Percentiles rank a stretch among this genome's conserved stretches.
Conservation (phyloP, 2,888 invertebrate genomes). For the Athripsodes cinereus region DNA sequence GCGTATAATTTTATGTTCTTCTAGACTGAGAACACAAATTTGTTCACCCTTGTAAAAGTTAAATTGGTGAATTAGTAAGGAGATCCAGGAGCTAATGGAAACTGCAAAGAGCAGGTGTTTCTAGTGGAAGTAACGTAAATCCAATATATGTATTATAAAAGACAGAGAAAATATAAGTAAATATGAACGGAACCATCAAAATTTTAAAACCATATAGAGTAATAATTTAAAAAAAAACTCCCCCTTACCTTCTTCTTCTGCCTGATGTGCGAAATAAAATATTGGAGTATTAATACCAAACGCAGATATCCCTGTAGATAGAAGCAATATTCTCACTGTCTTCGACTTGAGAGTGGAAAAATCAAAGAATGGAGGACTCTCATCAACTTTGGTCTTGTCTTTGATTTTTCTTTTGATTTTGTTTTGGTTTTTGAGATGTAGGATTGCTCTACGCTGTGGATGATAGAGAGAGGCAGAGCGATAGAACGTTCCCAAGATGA, state of each 20-base stretch:
- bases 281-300: constrained; percentile 84
- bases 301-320: constrained; percentile 73
- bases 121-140: no score
- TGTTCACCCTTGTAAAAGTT: no score
- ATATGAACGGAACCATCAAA: no score
- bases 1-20: no score
- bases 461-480: constrained; percentile 85
- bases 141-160: no score
- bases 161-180: no score
- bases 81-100: no score
- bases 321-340: constrained; percentile 74
- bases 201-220: no score
- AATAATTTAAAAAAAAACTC: no score
- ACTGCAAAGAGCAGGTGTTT: no score
- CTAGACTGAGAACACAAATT: no score
- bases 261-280: constrained; percentile 75
- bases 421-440: constrained; percentile 80
- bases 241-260: constrained; percentile 61
- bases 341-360: constrained; percentile 79
- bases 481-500: constrained; percentile 81
- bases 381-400: constrained; percentile 69
- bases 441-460: constrained; percentile 77
- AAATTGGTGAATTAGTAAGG: no score
- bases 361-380: constrained; percentile 80
- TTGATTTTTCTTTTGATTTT: constrained; percentile 71